phyloP scores from a whole-genome alignment of 2,797 vertebrate genomes.

The Sitta carolinensis region DNA sequence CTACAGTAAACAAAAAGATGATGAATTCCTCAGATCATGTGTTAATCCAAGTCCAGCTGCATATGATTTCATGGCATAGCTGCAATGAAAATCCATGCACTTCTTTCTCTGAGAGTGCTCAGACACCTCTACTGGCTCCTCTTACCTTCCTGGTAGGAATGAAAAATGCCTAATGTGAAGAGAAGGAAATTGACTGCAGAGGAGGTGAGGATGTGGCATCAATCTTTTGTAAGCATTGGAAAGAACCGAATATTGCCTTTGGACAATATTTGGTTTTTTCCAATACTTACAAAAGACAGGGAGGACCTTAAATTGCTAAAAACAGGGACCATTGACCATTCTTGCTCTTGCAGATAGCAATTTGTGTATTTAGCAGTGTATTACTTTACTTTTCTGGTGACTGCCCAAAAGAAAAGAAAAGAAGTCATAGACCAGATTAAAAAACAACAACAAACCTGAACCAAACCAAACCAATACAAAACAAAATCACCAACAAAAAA shows the following conservation, averaged over 20 bases:
- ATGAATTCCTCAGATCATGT: not conserved
- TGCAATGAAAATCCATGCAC: not conserved
- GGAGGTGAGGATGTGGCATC: not conserved
- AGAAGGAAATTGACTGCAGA: not conserved
- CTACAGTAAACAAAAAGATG: not conserved
- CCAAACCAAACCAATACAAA: not conserved
- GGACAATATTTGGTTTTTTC: no score
- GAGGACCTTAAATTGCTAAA: not conserved
- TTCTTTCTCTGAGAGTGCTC: not conserved
- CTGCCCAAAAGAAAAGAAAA: not conserved
- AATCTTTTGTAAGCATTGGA: not conserved
- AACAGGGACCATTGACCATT: not conserved
- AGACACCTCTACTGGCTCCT: not conserved
- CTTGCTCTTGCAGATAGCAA: not conserved
- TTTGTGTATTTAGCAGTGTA: not conserved
- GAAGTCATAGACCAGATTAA: not conserved
- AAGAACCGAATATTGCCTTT: not conserved
- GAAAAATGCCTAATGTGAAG: not conserved
- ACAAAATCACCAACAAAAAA: not conserved
- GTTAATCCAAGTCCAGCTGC: not conserved
- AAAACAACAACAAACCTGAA: not conserved
- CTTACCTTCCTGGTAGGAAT: not conserved
- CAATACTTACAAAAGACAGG: no score
- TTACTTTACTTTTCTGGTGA: not conserved
- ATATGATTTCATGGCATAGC: not conserved